Conservation (phyloP, 2,113 vertebrate genomes). For the Sinocyclocheilus maitianheensis region DNA sequence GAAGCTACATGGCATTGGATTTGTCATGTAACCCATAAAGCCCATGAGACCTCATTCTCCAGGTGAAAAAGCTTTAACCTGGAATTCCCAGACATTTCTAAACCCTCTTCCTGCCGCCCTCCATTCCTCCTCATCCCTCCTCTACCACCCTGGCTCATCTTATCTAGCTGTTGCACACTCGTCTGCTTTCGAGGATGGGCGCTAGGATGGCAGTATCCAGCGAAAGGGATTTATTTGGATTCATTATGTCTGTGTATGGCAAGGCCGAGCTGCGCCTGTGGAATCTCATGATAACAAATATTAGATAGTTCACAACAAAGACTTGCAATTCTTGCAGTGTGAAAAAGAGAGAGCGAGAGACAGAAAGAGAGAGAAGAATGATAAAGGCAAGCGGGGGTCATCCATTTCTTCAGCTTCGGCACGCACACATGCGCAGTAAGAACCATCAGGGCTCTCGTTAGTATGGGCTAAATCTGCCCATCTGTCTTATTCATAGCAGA, state of each 20-base stretch:
- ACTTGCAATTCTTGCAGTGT: constrained; percentile 36
- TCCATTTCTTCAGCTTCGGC: constrained; percentile 24
- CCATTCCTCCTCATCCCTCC: constrained; percentile 30
- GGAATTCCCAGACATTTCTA: constrained; percentile 38
- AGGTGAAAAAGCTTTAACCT: constrained; percentile 41
- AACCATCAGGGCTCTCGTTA: constrained; percentile 45
- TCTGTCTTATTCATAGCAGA: constrained; percentile 60
- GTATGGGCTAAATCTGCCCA: constrained; percentile 49
- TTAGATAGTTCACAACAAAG: constrained; percentile 47
- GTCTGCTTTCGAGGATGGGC: constrained; percentile 40
- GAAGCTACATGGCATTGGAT: constrained; percentile 28
- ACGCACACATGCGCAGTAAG: constrained; percentile 16
- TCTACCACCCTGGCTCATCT: constrained; percentile 44
- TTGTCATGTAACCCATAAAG: constrained; percentile 34
- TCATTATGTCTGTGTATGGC: constrained; percentile 51
- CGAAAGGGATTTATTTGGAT: constrained; percentile 57
- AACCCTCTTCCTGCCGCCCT: constrained; percentile 23
- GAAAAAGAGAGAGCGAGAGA: not conserved
- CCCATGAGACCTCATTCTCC: constrained; percentile 27
- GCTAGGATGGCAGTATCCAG: constrained; percentile 41
- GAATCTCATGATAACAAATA: constrained; percentile 56
- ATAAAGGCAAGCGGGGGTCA: constrained; percentile 26
- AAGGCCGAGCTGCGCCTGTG: constrained; percentile 49
- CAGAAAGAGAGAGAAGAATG: constrained; percentile 1
- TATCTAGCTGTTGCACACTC: constrained; percentile 53